Evolutionary conservation across 2,113 vertebrate genomes (phyloP).

Genomic region (Engraulis encrasicolus): DNA sequence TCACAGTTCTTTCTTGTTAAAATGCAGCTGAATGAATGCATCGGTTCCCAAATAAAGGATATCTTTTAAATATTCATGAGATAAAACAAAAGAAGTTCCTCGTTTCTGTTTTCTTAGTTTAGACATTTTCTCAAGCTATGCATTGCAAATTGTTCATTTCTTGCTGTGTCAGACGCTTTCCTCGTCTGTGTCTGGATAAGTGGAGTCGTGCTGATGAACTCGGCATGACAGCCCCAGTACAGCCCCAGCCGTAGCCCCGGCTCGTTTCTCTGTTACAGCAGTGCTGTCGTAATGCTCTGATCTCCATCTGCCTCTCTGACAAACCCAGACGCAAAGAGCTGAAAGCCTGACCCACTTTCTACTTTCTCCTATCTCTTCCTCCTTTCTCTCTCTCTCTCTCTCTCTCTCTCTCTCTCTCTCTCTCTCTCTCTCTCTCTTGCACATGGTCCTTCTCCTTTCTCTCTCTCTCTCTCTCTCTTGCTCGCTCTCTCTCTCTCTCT

Average conservation of each 20-base stretch:
- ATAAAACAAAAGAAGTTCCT: neutral
- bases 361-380: too few relatives aligned
- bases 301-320: conserved; percentile 53
- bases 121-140: neutral
- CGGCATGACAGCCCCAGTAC: neutral
- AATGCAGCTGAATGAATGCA: neutral
- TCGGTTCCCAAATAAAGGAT: neutral
- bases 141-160: neutral
- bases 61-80: neutral
- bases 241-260: too few relatives aligned
- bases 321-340: conserved; percentile 40
- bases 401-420: neutral
- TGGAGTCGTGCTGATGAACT: neutral
- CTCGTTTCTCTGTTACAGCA: neutral
- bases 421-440: neutral
- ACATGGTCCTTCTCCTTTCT: neutral
- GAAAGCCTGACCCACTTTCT: conserved; percentile 65
- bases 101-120: neutral
- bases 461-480: too few relatives aligned
- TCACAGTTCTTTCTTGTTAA: neutral
- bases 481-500: too few relatives aligned
- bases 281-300: conserved; percentile 46
- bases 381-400: conserved; percentile 40
- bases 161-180: neutral
- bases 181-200: neutral